Conservation (phyloP, 2,797 vertebrate species). For the Schizothorax lantsangensis region DNA sequence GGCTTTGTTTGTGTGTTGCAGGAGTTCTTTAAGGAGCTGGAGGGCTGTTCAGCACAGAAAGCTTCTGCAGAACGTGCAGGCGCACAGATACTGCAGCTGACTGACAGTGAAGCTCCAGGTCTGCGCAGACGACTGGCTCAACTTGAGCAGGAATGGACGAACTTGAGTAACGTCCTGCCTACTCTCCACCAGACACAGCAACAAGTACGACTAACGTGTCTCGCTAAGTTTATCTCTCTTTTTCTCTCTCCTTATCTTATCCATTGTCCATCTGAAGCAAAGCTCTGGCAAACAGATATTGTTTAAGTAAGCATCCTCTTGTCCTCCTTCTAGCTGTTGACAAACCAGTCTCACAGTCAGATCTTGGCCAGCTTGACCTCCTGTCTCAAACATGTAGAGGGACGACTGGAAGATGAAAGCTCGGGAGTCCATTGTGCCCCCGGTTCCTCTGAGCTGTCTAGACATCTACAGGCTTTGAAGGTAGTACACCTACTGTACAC, state of each 20-base stretch:
- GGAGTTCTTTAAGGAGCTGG: slow-evolving; percentile 85
- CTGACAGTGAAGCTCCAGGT: slow-evolving; percentile 76
- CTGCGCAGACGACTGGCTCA: slow-evolving; percentile 79
- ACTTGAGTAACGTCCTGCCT: slow-evolving; percentile 79
- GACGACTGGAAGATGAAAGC: slow-evolving; percentile 62
- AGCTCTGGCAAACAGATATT: not conserved
- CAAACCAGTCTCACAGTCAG: slow-evolving; percentile 77
- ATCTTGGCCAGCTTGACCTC: slow-evolving; percentile 81
- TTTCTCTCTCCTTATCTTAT: not conserved
- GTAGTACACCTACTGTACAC: slow-evolving; percentile 67
- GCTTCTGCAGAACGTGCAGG: slow-evolving; percentile 76
- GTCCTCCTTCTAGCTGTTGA: slow-evolving; percentile 73
- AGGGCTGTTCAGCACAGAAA: slow-evolving; percentile 80
- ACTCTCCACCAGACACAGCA: slow-evolving; percentile 83
- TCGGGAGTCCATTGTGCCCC: slow-evolving; percentile 59
- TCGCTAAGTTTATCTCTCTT: not conserved
- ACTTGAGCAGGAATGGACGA: slow-evolving; percentile 84
- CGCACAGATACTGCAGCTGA: slow-evolving; percentile 82
- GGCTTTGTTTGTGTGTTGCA: slow-evolving; percentile 58
- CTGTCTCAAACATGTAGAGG: slow-evolving; percentile 80
- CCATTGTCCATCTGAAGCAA: slow-evolving; percentile 30
- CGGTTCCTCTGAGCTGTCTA: slow-evolving; percentile 71
- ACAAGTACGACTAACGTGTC: slow-evolving; percentile 75
- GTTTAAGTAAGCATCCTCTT: not conserved
- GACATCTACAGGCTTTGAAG: slow-evolving; percentile 79